These are phyloP conservation scores for Tadarida brasiliensis DNA, from an alignment of 2,797 vertebrate genomes.

Conservation along the genomic window DNA sequence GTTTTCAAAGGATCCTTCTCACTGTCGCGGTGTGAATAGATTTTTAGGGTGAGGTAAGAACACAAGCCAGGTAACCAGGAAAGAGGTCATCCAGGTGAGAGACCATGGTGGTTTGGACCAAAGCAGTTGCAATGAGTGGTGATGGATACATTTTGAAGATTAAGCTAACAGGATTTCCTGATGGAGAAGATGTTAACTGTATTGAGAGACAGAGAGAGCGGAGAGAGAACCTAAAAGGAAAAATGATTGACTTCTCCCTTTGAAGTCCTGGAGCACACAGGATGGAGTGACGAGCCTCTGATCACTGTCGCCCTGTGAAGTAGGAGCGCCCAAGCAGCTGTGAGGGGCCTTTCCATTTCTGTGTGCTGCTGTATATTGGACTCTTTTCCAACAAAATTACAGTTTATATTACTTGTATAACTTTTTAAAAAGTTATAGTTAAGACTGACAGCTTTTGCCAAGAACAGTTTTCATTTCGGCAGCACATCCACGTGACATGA, in stretches of 20 bases:
- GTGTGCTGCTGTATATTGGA: neutral
- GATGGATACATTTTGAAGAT: neutral
- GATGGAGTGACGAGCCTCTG: neutral
- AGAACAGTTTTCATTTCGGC: neutral
- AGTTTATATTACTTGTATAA: neutral
- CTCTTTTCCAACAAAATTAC: neutral
- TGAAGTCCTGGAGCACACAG: neutral
- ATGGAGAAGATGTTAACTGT: neutral
- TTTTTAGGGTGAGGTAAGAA: neutral
- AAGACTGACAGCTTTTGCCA: neutral
- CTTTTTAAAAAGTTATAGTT: neutral
- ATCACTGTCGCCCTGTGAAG: neutral
- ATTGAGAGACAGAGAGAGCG: neutral
- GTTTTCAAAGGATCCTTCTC: neutral
- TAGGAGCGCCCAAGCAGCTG: neutral
- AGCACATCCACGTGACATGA: neutral
- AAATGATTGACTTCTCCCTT: neutral
- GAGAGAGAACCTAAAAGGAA: neutral
- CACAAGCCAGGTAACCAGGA: neutral
- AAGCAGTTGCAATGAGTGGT: neutral
- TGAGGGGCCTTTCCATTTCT: neutral
- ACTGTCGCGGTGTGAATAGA: neutral
- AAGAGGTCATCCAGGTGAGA: neutral
- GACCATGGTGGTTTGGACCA: neutral
- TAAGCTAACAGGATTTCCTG: neutral